Evolutionary conservation across 2,113 vertebrate genomes (phyloP), one percentile per base, ranked within the genome.

Genomic region (Antechinus stuartii): DNA sequence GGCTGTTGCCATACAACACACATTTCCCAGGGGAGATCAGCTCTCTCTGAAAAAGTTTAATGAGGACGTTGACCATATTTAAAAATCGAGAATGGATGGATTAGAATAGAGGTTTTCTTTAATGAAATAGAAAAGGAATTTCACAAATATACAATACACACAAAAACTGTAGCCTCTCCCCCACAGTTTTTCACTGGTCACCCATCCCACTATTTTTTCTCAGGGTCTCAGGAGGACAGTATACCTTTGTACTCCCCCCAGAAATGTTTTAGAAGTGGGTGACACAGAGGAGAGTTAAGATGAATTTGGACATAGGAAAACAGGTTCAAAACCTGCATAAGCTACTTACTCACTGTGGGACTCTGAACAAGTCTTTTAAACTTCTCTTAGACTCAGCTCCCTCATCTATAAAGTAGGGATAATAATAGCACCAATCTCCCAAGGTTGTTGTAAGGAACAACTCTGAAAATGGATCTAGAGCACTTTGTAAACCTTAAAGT

Each of bases 31-130:
- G 91, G 52, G 68, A 94, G 47, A n/a, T 23, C 30, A 16, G 2
- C 61, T 92, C 90, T 90, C 25, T 0, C 3, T 25, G 53, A 27
- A 47, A 76, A 54, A 14, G 2, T n/a, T 93, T 46, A 27, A 61
- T 76, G 27, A 26, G 8, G 30, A 94, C 91, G 61, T 68, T 3
- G 0, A 68, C 61, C 30, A 35, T 68, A 35, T 68, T 35, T 10
- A 68, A 68, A 68, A 68, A 68, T 35, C 35, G 61, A 35, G 11
- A 68, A 68, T 35, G 30, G 30, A 68, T 68, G 61, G 42, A 46
- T 93, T 55, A 92, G 56, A 93, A 89, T 47, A 93, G 53, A 76
- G 55, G 53, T 7, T 94, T 46, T 35, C 35, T 96, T 96, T 14
- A 24, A 42, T 49, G 89, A 90, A 90, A 27, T 68, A 35, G 46